Evolutionary conservation across 2,797 vertebrate species (phyloP).

Genomic region (Tauraco hartlaubi): DNA sequence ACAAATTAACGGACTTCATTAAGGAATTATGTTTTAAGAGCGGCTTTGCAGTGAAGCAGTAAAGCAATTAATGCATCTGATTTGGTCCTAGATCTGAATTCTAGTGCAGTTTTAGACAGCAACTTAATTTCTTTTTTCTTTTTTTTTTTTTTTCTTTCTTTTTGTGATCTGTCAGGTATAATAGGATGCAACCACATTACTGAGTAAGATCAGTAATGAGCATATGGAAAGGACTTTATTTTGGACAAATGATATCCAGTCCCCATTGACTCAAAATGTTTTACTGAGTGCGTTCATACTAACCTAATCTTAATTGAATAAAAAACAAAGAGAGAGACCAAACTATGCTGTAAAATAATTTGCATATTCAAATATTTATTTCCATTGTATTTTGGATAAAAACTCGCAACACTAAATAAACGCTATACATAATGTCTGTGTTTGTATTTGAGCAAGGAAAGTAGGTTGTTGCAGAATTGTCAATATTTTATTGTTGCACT

Average conservation of each 20-base stretch:
- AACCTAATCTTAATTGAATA: conserved; percentile 65
- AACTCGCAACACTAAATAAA: conserved; percentile 2
- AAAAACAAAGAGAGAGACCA: conserved; percentile 48
- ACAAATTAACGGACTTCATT: conserved; percentile 89
- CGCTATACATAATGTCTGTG: not conserved
- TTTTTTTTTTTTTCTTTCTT: conserved; percentile 19
- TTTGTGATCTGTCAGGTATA: conserved; percentile 77
- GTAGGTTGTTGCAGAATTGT: conserved; percentile 61
- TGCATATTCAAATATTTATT: conserved; percentile 48
- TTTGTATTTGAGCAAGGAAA: conserved; percentile 54
- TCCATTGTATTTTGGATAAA: conserved; percentile 39
- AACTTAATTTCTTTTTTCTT: conserved; percentile 37
- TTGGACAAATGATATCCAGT: conserved; percentile 62
- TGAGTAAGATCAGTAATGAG: conserved; percentile 73
- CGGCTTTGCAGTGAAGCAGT: conserved; percentile 81
- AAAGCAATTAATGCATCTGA: conserved; percentile 85
- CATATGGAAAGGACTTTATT: conserved; percentile 62
- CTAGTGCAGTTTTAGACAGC: conserved; percentile 71
- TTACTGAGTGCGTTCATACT: conserved; percentile 54
- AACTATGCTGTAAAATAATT: conserved; percentile 52
- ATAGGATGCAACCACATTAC: conserved; percentile 73
- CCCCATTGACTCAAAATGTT: conserved; percentile 53
- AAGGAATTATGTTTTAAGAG: conserved; percentile 88
- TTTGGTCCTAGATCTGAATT: conserved; percentile 80
- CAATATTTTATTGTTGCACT: conserved; percentile 70